Conservation (phyloP, 2,113 vertebrate species). For the Colius striatus region DNA sequence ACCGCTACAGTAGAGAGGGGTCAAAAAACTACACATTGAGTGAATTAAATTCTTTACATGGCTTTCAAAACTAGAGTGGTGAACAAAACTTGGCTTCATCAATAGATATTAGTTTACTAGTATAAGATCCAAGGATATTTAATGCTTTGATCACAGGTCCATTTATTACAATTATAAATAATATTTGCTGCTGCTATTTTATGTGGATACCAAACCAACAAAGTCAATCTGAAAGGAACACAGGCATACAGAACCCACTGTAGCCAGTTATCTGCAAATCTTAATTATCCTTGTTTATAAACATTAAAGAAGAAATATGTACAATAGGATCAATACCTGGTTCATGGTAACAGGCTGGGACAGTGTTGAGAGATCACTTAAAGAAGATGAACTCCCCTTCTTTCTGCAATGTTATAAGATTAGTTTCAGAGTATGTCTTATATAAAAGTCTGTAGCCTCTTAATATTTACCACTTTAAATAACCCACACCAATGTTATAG, state of each 20-base stretch:
- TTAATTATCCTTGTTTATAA: neutral
- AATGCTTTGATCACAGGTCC: neutral
- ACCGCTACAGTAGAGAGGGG: slow-evolving; percentile 29
- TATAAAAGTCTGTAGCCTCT: neutral
- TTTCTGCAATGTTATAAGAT: slow-evolving; percentile 48
- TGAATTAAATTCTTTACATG: neutral
- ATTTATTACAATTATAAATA: neutral
- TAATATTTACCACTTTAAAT: neutral
- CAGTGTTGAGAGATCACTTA: slow-evolving; percentile 61
- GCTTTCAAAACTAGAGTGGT: neutral
- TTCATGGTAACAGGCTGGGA: slow-evolving; percentile 9
- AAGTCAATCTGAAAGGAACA: neutral
- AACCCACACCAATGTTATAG: neutral
- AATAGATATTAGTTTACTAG: neutral
- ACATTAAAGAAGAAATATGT: neutral
- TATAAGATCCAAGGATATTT: neutral
- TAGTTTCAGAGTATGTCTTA: neutral
- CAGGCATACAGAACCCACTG: neutral
- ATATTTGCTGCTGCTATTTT: neutral
- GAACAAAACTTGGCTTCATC: neutral
- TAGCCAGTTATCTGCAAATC: neutral
- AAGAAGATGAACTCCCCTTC: slow-evolving; percentile 65
- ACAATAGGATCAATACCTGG: slow-evolving; percentile 59
- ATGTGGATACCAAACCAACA: neutral
- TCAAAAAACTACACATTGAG: neutral